Conservation (phyloP, 2,888 invertebrate genomes). For the Pteria penguin region DNA sequence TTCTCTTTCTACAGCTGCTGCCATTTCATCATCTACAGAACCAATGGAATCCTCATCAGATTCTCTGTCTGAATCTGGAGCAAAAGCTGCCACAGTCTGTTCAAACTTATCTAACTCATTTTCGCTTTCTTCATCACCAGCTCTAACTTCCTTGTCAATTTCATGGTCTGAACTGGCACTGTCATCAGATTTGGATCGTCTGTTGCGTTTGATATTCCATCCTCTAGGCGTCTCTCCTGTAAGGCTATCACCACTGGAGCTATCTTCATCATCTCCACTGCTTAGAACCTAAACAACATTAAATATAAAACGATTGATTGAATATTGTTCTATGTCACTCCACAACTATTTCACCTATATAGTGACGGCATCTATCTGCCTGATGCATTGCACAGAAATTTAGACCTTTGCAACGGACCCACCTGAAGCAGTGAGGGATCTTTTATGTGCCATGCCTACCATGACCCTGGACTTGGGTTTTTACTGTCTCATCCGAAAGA, state of each 20-base stretch:
- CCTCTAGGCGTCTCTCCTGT: conserved; percentile 78
- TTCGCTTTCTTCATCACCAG: conserved; percentile 64
- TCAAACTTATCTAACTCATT: conserved; percentile 68
- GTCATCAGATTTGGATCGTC: conserved; percentile 55
- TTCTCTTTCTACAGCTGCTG: conserved; percentile 79
- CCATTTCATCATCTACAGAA: conserved; percentile 80
- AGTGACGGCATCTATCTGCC: too few species aligned
- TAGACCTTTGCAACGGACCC: too few species aligned
- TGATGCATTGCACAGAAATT: too few species aligned
- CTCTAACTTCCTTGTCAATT: conserved; percentile 48
- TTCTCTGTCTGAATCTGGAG: conserved; percentile 58
- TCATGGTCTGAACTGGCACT: conserved; percentile 55
- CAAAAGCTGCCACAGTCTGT: conserved; percentile 68
- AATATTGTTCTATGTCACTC: too few species aligned
- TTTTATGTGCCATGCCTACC: too few species aligned
- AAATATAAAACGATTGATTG: too few species aligned
- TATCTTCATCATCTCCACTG: conserved; percentile 47
- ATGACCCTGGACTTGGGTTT: too few species aligned
- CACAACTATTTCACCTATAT: too few species aligned
- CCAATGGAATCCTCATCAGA: conserved; percentile 73
- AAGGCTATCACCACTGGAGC: conserved; percentile 75
- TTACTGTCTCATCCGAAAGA: too few species aligned
- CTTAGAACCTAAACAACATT: conserved; percentile 47
- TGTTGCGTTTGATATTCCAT: conserved; percentile 70
- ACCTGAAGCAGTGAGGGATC: too few species aligned